phyloP scores from a whole-genome alignment of 2,797 vertebrate species.

The Coreius guichenoti region DNA sequence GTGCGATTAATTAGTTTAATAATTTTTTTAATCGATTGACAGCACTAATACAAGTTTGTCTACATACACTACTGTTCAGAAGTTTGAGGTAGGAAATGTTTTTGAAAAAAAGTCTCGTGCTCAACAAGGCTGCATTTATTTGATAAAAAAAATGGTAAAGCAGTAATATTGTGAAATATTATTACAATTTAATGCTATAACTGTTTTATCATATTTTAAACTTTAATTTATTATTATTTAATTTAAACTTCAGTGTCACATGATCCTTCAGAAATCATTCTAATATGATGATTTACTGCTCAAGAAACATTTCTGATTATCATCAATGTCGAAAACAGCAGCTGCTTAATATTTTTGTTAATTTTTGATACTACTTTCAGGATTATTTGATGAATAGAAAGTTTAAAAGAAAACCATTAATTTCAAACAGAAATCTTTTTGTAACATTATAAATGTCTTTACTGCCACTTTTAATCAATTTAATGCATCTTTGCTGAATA shows the following conservation, averaged over 20 bases:
- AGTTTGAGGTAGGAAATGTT: background rate
- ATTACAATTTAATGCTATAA: background rate
- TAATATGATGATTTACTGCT: background rate
- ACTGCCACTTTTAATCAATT: background rate
- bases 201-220: background rate
- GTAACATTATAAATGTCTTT: background rate
- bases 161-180: background rate
- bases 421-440: background rate
- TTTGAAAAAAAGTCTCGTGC: background rate
- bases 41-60: background rate
- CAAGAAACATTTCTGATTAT: background rate
- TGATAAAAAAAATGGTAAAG: background rate
- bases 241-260: background rate
- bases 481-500: background rate
- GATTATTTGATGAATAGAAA: background rate
- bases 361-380: background rate
- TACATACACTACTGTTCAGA: background rate
- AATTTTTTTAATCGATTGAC: too few species aligned
- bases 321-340: background rate
- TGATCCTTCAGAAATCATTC: background rate
- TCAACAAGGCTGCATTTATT: background rate
- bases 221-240: background rate
- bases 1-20: too few species aligned
- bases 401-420: background rate
- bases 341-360: background rate